Evolutionary conservation across 2,888 invertebrate genomes (phyloP), one percentile per base, ranked within the genome.

Genomic region (Nephrocerus scutellatus): DNA sequence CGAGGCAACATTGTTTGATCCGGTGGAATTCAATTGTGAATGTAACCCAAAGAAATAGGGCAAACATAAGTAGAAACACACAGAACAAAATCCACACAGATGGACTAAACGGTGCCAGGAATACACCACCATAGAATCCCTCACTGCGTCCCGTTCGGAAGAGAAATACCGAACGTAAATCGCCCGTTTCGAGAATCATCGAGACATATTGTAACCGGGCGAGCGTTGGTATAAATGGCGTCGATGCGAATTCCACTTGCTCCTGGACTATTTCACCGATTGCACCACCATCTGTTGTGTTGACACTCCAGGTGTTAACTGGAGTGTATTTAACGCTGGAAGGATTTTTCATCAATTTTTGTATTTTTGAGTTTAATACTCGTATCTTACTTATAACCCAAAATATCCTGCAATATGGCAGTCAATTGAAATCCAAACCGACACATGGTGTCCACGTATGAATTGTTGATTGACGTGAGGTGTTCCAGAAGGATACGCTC

Each of bases 71-170:
- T 1, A 72, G 51, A 8, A 73, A 38, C 0, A 56, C 48, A 2
- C 60, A 64, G 43, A 71, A 70, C 2, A 70, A 62, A 6, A 73
- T 44, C 79, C 79, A 79, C n/a, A 79, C 77, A 6, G 60, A 54
- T 2, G 58, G 59, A 25, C 70, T 67, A 51, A 79, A 79, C 1
- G 79, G 77, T 23, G 75, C 60, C n/a, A 72, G 59, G 49, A 76
- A 78, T 9, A 79, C 72, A 43, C 74, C 75, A 23, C 70, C 69
- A 2, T 76, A 70, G 16, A 73, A 71, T 1, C 76, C 76, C 3
- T 59, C 53, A 47, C 77, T 64, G 6, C 73, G 70, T 1, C 78
- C 77, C 13, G 74, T 73, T 6, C 74, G 73, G 55, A 79, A 79
- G 30, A 79, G 61, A 48, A 79, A 75, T 41, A 68, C 63, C 7